Conservation (phyloP, 1,140 invertebrate genomes). For the Bombus impatiens region DNA sequence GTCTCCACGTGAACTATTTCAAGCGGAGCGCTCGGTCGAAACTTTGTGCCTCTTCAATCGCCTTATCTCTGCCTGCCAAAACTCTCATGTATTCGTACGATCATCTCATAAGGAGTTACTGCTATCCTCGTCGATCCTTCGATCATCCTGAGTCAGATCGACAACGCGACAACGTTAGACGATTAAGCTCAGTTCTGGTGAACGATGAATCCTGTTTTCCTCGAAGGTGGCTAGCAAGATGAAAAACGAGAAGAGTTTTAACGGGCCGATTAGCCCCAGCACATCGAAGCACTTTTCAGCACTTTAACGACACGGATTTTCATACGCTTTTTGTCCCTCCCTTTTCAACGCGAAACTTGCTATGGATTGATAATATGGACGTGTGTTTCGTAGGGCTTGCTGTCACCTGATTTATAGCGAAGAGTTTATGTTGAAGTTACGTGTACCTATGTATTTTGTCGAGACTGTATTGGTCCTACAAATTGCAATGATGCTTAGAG, state of each 20-base stretch:
- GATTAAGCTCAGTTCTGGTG: conserved; percentile 53
- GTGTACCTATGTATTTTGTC: neutral
- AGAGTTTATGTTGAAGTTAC: too few species aligned
- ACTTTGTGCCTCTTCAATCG: conserved; percentile 5
- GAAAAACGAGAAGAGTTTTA: conserved; percentile 64
- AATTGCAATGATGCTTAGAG: neutral
- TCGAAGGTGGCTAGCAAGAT: conserved; percentile 25
- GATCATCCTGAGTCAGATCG: conserved; percentile 32
- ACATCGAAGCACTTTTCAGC: conserved; percentile 77
- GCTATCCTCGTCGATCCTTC: conserved; percentile 12
- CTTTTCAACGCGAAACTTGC: neutral
- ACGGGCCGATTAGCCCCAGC: conserved; percentile 75
- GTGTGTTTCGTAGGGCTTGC: neutral
- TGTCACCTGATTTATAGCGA: neutral
- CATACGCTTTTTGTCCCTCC: conserved; percentile 19
- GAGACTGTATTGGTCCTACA: neutral
- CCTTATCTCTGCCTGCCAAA: neutral
- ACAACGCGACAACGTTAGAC: conserved; percentile 58
- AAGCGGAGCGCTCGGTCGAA: neutral
- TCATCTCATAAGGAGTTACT: conserved; percentile 7
- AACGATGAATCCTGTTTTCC: conserved; percentile 45
- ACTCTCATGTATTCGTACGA: neutral
- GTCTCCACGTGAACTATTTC: neutral
- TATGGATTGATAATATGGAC: neutral
- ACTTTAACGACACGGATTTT: conserved; percentile 66